Evolutionary conservation across 2,797 vertebrate species (phyloP), one percentile per base, ranked within the genome.

Genomic region (Sitta carolinensis): DNA sequence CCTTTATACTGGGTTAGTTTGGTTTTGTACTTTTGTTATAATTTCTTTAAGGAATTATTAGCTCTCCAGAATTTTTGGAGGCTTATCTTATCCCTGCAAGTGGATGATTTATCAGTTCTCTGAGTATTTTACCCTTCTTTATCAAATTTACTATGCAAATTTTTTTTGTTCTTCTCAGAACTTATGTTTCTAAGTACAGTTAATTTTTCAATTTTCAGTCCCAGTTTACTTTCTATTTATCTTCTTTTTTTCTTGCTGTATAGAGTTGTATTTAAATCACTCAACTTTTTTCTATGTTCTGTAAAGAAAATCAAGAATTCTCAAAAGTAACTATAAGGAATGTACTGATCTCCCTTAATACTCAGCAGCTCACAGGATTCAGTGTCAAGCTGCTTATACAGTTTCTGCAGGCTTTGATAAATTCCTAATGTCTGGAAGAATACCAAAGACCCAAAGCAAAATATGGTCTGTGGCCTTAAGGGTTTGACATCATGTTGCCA

Each of bases 341-440:
- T 15, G 10, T 61, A 52, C 63, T 82, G 59, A 76, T 92, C 67
- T 92, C 73, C 61, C 55, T 66, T 90, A 93, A 86, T 79, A 52
- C 59, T 82, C 52, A 63, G 51, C 26, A 77, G 19, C 40, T 89
- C 52, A 74, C 20, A 57, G 45, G 48, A 48, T 69, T 87, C 78
- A 51, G 29, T 59, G n/a, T 89, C 81, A 87, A 87, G 47, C 48
- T 84, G 45, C 81, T 69, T 58, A 84, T 40, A 13, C 22, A 86
- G n/a, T 84, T 90, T 86, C 51, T 81, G 32, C 30, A 76, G 47
- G n/a, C 36, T 92, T 88, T 84, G 62, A 81, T 84, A 90, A 92
- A 94, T 90, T 92, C 55, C 59, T 58, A 76, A 25, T 77, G 38
- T 48, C 83, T 92, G 84, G 67, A 91, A 69, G 47, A 78, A 81